These are phyloP conservation scores for Crematogaster levior DNA, from an alignment of 2,888 invertebrate species.

Conservation along the genomic window DNA sequence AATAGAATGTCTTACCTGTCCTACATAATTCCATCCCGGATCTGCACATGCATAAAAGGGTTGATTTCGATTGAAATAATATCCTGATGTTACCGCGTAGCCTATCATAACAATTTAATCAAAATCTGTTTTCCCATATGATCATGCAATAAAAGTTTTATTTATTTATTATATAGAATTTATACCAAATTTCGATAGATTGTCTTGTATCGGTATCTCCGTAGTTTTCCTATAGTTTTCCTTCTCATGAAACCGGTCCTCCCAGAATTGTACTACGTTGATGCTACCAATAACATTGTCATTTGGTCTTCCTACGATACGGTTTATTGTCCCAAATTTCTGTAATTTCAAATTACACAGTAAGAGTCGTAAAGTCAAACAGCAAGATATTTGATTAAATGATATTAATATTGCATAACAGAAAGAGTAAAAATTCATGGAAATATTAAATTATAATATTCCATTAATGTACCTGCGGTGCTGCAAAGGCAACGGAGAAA, in stretches of 20 bases:
- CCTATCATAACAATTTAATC: conserved; percentile 66
- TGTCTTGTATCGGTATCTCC: conserved; percentile 60
- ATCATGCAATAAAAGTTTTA: background rate
- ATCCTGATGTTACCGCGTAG: conserved; percentile 77
- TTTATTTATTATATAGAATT: background rate
- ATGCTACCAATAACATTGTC: conserved; percentile 70
- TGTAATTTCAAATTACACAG: conserved; percentile 2
- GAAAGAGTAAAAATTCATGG: background rate
- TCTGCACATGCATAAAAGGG: conserved; percentile 75
- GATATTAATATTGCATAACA: background rate
- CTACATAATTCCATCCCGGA: conserved; percentile 75
- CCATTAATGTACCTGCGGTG: conserved; percentile 53
- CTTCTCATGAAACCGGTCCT: background rate
- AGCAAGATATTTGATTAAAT: background rate
- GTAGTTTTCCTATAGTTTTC: conserved; percentile 21
- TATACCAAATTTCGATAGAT: conserved; percentile 71
- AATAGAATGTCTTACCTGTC: conserved; percentile 67
- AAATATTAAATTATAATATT: background rate
- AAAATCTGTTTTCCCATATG: background rate
- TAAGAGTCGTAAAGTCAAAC: background rate
- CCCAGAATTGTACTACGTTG: conserved; percentile 47
- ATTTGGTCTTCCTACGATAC: conserved; percentile 73
- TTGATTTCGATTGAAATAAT: conserved; percentile 71
- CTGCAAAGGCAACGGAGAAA: conserved; percentile 75
- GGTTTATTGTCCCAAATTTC: conserved; percentile 1